Conservation (phyloP, 2,888 invertebrate species). For the Liopterus haemorrhoidalis region DNA sequence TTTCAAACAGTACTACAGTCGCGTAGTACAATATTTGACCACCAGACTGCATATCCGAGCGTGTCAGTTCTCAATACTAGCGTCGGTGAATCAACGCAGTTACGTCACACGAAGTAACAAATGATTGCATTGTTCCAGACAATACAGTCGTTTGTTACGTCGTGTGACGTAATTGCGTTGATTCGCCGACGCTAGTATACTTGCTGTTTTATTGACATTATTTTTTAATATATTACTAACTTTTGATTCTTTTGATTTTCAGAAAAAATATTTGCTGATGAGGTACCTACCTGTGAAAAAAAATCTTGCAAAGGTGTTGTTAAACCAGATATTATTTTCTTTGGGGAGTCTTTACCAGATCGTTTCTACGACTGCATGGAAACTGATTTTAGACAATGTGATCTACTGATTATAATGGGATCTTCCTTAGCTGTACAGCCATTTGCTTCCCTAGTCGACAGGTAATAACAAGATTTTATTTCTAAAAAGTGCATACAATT, state of each 20-base stretch:
- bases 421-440: conserved; percentile 92
- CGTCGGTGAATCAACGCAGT: no score
- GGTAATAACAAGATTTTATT: conserved; percentile 53
- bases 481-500: not conserved
- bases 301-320: conserved; percentile 73
- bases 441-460: conserved; percentile 81
- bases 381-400: conserved; percentile 77
- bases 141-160: no score
- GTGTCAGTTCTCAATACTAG: no score
- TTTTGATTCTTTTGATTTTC: conserved; percentile 37
- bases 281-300: conserved; percentile 69
- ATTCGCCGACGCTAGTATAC: no score
- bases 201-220: not conserved
- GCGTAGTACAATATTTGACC: no score
- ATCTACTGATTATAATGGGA: conserved; percentile 90
- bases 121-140: not conserved
- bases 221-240: conserved; percentile 6
- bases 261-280: conserved; percentile 68
- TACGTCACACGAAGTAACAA: no score
- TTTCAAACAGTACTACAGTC: no score
- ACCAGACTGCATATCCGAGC: no score
- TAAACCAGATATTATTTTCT: conserved; percentile 94
- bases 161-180: no score
- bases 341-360: conserved; percentile 82
- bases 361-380: conserved; percentile 65